phyloP scores from a whole-genome alignment of 2,888 invertebrate genomes.

The Nesidiocoris tenuis region DNA sequence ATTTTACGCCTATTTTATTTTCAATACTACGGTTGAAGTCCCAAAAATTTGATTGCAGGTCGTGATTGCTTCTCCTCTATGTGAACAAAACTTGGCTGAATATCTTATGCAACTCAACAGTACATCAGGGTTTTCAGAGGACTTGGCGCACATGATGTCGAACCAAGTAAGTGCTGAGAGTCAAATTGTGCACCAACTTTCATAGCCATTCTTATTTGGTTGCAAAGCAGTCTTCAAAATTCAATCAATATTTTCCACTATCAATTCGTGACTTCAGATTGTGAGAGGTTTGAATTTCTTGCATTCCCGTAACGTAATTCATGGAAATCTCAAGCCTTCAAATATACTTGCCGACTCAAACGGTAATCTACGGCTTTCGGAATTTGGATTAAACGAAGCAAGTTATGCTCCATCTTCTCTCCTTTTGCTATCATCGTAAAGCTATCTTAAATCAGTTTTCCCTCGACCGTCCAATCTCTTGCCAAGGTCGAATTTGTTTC shows the following conservation, averaged over 20 bases:
- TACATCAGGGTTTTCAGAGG: constrained; percentile 24
- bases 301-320: constrained; percentile 54
- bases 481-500: no score
- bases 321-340: constrained; percentile 57
- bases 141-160: constrained; percentile 39
- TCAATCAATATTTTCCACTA: no score
- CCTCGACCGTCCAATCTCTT: not conserved
- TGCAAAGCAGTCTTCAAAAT: not conserved
- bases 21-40: no score
- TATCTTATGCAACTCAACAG: constrained; percentile 41
- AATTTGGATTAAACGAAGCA: constrained; percentile 56
- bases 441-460: not conserved
- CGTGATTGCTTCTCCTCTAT: constrained; percentile 44
- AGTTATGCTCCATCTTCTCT: not conserved
- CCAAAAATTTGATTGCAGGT: no score
- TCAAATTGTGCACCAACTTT: not conserved
- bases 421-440: not conserved
- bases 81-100: constrained; percentile 45
- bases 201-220: not conserved
- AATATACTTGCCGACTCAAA: constrained; percentile 56
- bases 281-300: constrained; percentile 53
- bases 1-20: no score
- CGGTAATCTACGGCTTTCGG: constrained; percentile 55
- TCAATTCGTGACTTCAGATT: constrained; percentile 49
- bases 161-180: constrained; percentile 46